phyloP scores from a whole-genome alignment of 2,888 invertebrate genomes.

The Diogma glabrata region DNA sequence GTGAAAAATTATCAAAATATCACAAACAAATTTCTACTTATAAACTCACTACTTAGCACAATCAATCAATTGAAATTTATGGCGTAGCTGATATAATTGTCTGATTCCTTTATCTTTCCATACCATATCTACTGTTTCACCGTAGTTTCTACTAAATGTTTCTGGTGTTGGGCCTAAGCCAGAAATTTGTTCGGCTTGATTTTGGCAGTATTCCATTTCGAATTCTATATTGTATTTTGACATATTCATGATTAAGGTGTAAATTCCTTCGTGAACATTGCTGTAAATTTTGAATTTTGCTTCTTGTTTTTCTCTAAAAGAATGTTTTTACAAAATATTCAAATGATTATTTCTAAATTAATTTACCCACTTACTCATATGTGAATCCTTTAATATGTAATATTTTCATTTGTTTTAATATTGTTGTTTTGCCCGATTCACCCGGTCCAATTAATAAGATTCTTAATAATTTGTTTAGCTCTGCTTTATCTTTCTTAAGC shows the following conservation, averaged over 20 bases:
- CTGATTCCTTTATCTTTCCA: conserved; percentile 63
- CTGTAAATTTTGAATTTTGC: conserved; percentile 22
- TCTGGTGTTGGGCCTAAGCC: background rate
- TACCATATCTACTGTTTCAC: conserved; percentile 49
- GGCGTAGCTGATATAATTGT: conserved; percentile 54
- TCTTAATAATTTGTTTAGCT: too few species aligned
- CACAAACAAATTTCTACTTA: background rate
- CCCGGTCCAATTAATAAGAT: conserved; percentile 57
- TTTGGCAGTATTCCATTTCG: conserved; percentile 40
- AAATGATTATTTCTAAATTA: background rate
- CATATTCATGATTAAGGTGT: conserved; percentile 51
- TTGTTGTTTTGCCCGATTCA: conserved; percentile 75
- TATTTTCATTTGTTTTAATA: conserved; percentile 80
- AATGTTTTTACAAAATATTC: background rate
- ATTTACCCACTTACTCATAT: conserved; percentile 48
- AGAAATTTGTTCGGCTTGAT: conserved; percentile 36
- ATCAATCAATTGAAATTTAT: conserved; percentile 68
- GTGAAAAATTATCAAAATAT: background rate
- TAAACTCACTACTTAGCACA: conserved; percentile 69
- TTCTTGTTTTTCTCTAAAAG: background rate
- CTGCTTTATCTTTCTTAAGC: too few species aligned
- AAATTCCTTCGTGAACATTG: conserved; percentile 66
- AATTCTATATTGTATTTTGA: conserved; percentile 39
- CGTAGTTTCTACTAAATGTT: conserved; percentile 49
- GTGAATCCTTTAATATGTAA: conserved; percentile 68